Percentiles rank a stretch among this genome's conserved stretches.
phyloP scores from a whole-genome alignment of 2,888 invertebrate genomes.

The Lepidochitona cinerea region DNA sequence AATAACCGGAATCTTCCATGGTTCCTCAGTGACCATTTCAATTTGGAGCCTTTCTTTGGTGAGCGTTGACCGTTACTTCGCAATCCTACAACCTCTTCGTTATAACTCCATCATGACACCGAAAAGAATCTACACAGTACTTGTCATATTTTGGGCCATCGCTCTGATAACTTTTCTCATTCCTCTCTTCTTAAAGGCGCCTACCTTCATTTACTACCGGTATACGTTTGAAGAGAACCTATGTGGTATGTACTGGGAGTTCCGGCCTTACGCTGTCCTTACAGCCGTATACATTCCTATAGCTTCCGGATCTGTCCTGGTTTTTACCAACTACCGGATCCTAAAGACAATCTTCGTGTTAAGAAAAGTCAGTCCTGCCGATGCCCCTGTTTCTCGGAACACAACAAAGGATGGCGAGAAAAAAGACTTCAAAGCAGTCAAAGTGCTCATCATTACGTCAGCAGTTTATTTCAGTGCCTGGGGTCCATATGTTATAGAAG shows the following conservation, averaged over 20 bases:
- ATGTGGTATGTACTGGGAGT: conserved; percentile 28
- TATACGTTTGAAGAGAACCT: conserved; percentile 18
- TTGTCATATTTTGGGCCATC: conserved; percentile 1
- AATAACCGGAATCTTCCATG: conserved; percentile 25
- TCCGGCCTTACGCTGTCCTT: conserved; percentile 18
- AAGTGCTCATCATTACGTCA: conserved; percentile 32
- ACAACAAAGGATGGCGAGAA: background rate
- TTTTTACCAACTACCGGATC: background rate
- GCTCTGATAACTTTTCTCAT: conserved; percentile 15
- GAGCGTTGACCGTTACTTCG: conserved; percentile 28
- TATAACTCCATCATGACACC: conserved; percentile 12
- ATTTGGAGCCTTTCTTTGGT: conserved; percentile 27
- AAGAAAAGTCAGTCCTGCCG: background rate
- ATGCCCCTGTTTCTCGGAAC: background rate
- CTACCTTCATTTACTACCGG: conserved; percentile 15
- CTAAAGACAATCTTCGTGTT: background rate
- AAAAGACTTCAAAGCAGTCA: conserved; percentile 1
- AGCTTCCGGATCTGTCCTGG: background rate
- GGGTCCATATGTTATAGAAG: conserved; percentile 42
- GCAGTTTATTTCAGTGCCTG: conserved; percentile 37
- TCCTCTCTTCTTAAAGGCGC: conserved; percentile 3
- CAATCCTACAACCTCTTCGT: conserved; percentile 20
- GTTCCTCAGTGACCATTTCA: conserved; percentile 24
- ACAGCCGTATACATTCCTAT: conserved; percentile 19
- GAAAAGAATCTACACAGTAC: background rate